Conservation (phyloP, 2,888 invertebrate genomes). For the Proisotoma minuta region DNA sequence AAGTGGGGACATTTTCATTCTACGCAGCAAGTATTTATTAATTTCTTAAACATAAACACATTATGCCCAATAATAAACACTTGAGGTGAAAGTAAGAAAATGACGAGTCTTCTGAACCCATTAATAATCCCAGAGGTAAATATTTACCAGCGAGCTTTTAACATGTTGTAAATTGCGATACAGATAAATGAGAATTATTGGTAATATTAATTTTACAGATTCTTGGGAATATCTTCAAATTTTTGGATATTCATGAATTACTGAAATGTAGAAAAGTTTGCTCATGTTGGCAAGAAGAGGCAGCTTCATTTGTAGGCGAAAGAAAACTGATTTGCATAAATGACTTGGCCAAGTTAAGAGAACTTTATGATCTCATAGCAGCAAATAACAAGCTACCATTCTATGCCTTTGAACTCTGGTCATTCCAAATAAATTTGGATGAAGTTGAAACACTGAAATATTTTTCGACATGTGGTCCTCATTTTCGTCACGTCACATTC, state of each 20-base stretch:
- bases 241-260: conserved; percentile 26
- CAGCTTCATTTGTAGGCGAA: conserved; percentile 17
- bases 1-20: too few species aligned
- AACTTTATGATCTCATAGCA: conserved; percentile 21
- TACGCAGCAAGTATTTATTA: too few species aligned
- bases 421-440: conserved; percentile 27
- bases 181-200: too few species aligned
- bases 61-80: too few species aligned
- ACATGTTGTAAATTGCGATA: too few species aligned
- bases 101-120: conserved; percentile 9
- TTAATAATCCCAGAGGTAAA: conserved; percentile 32
- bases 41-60: too few species aligned
- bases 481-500: conserved; percentile 29
- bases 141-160: not conserved
- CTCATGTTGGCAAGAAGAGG: conserved; percentile 26
- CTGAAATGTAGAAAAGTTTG: conserved; percentile 29
- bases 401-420: conserved; percentile 33
- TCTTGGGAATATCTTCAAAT: conserved; percentile 26
- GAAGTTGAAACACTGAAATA: conserved; percentile 15
- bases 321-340: conserved; percentile 18
- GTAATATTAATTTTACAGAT: conserved; percentile 18
- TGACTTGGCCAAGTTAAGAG: not conserved
- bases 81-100: too few species aligned
- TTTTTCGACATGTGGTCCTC: conserved; percentile 27
- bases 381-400: conserved; percentile 19